Evolutionary conservation across 2,797 vertebrate species (phyloP).

Genomic region (Rhadinocentrus ornatus): DNA sequence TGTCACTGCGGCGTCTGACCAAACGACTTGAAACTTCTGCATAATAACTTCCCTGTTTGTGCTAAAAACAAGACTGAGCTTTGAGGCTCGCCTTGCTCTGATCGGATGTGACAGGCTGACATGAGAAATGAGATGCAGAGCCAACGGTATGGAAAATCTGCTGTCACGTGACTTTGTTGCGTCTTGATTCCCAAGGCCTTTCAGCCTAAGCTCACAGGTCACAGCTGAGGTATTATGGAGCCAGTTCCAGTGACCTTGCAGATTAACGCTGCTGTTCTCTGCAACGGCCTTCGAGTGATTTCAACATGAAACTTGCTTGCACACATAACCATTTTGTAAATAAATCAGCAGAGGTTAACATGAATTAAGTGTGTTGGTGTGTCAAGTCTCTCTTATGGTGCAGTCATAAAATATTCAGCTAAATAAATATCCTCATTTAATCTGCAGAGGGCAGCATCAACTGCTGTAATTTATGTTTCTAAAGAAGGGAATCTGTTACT

Average conservation of each 20-base stretch:
- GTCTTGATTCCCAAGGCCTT: constrained; percentile 37
- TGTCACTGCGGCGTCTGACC: constrained; percentile 3
- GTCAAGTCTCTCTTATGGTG: not conserved
- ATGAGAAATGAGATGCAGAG: constrained; percentile 20
- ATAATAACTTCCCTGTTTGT: constrained; percentile 16
- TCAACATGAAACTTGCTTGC: constrained; percentile 31
- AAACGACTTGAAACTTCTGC: constrained; percentile 25
- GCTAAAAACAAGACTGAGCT: constrained; percentile 32
- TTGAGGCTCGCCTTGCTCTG: constrained; percentile 32
- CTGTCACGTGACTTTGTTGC: constrained; percentile 41
- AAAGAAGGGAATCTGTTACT: constrained; percentile 31
- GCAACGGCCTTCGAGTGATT: constrained; percentile 11
- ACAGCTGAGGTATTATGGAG: constrained; percentile 31
- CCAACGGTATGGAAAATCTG: constrained; percentile 26
- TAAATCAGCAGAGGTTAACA: constrained; percentile 26
- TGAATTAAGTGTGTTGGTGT: constrained; percentile 14
- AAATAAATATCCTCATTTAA: constrained; percentile 33
- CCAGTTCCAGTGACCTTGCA: constrained; percentile 25
- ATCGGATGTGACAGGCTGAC: constrained; percentile 59
- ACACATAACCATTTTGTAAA: constrained; percentile 39
- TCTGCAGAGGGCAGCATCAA: constrained; percentile 27
- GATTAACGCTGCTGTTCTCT: constrained; percentile 32
- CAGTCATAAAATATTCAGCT: constrained; percentile 1
- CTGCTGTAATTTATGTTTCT: constrained; percentile 26
- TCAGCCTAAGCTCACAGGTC: constrained; percentile 27